Evolutionary conservation across 2,113 vertebrate species (phyloP).

Genomic region (Tauraco erythrolophus): DNA sequence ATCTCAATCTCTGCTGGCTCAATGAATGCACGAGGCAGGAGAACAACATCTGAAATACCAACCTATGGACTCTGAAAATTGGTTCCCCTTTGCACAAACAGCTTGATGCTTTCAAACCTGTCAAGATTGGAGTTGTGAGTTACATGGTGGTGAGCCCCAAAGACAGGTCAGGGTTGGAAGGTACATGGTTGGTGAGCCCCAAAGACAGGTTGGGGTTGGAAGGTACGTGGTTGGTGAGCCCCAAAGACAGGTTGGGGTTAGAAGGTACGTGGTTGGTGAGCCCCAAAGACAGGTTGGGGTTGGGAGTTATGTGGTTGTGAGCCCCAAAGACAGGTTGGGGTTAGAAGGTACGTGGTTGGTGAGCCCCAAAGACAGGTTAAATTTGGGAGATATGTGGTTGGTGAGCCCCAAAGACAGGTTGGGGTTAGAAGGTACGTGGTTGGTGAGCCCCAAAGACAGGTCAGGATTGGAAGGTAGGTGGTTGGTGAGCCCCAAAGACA

Average conservation of each 20-base stretch:
- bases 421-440: no score
- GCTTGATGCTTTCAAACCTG: background rate
- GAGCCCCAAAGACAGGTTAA: background rate
- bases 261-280: background rate
- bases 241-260: no score
- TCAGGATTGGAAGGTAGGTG: no score
- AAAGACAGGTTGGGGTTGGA: background rate
- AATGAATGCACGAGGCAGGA: rapidly evolving
- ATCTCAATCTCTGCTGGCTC: background rate
- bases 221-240: background rate
- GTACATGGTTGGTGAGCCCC: background rate
- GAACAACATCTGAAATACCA: background rate
- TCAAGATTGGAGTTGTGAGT: no score
- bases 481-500: background rate
- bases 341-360: background rate
- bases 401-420: background rate
- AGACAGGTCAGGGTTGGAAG: background rate
- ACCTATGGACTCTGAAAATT: background rate
- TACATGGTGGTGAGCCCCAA: background rate
- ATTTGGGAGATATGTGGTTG: no score
- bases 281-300: no score
- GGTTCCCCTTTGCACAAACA: background rate
- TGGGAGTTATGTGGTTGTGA: background rate
- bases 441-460: no score
- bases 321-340: background rate